Percentiles rank a stretch among this genome's conserved stretches.
Evolutionary conservation across 2,888 invertebrate species (phyloP).

Genomic region (Erebia palarica): DNA sequence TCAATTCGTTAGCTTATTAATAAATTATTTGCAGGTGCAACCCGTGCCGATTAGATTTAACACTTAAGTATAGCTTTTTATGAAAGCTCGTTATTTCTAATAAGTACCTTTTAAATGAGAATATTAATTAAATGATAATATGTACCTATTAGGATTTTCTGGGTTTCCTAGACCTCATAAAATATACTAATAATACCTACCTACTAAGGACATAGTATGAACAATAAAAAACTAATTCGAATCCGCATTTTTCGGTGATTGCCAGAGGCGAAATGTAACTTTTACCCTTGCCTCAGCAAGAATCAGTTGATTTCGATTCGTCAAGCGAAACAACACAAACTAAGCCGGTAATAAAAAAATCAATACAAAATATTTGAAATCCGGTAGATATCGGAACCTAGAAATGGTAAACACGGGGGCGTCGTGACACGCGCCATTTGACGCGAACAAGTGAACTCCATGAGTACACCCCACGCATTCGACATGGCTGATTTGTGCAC

Average conservation of each 20-base stretch:
- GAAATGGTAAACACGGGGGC: constrained; percentile 42
- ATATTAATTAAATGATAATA: neutral
- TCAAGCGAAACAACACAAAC: too few relatives aligned
- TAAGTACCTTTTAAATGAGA: neutral
- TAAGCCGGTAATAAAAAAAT: neutral
- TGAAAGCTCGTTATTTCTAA: neutral
- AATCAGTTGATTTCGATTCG: too few relatives aligned
- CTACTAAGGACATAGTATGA: too few relatives aligned
- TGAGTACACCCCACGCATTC: constrained; percentile 43
- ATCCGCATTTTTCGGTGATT: too few relatives aligned
- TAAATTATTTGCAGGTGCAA: constrained; percentile 1
- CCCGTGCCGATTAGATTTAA: neutral
- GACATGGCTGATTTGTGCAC: constrained; percentile 42
- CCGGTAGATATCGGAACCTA: neutral
- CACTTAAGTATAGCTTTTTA: neutral
- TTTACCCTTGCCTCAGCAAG: too few relatives aligned
- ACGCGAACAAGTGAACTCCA: constrained; percentile 44
- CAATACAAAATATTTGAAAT: neutral
- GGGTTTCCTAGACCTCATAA: too few relatives aligned
- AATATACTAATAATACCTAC: too few relatives aligned
- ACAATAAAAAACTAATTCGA: too few relatives aligned
- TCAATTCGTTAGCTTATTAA: constrained; percentile 1
- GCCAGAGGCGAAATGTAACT: too few relatives aligned
- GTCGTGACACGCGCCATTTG: constrained; percentile 45
- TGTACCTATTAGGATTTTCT: too few relatives aligned